Evolutionary conservation across 2,797 vertebrate genomes (phyloP), one percentile per base, ranked within the genome.

Genomic region (Halcyon chelicuti): DNA sequence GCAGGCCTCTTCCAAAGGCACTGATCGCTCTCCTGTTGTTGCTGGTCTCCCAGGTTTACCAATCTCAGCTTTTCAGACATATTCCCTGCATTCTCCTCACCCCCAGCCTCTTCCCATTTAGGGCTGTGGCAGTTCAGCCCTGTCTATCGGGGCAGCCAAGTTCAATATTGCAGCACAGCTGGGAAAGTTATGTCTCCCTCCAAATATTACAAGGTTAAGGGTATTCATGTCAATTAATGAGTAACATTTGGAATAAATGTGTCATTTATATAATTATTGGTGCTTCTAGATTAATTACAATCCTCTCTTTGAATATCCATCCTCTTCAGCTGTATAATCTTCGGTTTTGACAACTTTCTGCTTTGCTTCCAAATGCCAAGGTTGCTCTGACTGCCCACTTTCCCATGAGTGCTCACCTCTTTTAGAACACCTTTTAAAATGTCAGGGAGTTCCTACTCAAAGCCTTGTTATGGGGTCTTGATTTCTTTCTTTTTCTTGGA

Each of bases 21-120:
- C 5, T 0, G 0, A 14, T 61, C 33, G 20, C 37, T 61, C 33
- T 66, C 11, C 20, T 1, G 0, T 5, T 47, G 33, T 13, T 86
- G 37, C 33, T 37, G 29, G 33, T 57, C n/a, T 12, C 57, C 52
- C n/a, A 22, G 25, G 21, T 49, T 61, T 83, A 49, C 12, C n/a
- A 82, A 74, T 18, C 4, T 19, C 18, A 74, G n/a, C 2, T 70
- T 26, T 92, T 82, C 72, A 78, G 57, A 40, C 1, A 0, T 40
- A 13, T 73, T 4, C 10, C 23, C 23, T 8, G 12, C 4, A 0
- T 44, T 61, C 2, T 60, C 14, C 18, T 68, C 23, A 35, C 3
- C 14, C 18, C 22, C 37, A 66, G 37, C 10, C n/a, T 73, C 42
- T 77, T 81, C 28, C 31, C 22, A 44, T 61, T 15, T 60, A 10